Evolutionary conservation across 2,113 vertebrate genomes (phyloP).

Genomic region (Atrichornis clamosus): DNA sequence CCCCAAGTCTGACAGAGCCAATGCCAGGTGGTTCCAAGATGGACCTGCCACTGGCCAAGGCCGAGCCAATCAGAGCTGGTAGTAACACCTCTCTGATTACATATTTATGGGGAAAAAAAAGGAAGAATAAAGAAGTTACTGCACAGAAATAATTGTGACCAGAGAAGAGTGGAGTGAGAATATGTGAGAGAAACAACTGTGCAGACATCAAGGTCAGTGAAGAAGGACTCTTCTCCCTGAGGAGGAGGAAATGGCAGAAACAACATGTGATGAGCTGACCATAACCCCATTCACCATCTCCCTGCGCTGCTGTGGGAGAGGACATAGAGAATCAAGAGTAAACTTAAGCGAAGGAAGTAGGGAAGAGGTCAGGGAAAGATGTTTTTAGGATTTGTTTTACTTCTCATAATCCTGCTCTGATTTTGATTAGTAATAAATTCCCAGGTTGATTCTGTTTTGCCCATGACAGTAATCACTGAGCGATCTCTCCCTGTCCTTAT

Average conservation of each 20-base stretch:
- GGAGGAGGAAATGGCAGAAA: background rate
- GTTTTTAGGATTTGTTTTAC: background rate
- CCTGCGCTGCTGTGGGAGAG: background rate
- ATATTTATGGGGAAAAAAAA: too few species aligned
- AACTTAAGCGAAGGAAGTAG: background rate
- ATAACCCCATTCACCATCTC: fast-evolving
- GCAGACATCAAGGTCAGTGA: background rate
- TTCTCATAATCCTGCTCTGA: background rate
- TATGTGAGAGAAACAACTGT: background rate
- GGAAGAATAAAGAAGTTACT: background rate
- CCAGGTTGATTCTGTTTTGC: background rate
- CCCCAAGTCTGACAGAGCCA: background rate
- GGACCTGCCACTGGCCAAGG: background rate
- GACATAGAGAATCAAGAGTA: background rate
- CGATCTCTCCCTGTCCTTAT: background rate
- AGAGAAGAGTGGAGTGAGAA: background rate
- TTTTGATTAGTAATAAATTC: background rate
- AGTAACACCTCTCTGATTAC: background rate
- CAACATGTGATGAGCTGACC: background rate
- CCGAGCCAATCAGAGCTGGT: background rate
- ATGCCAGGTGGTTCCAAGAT: background rate
- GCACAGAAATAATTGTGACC: background rate
- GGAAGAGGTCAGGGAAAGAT: background rate
- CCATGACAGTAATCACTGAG: background rate
- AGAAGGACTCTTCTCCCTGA: background rate